phyloP scores from a whole-genome alignment of 2,113 vertebrate species.

The Leptobrachium ailaonicum region DNA sequence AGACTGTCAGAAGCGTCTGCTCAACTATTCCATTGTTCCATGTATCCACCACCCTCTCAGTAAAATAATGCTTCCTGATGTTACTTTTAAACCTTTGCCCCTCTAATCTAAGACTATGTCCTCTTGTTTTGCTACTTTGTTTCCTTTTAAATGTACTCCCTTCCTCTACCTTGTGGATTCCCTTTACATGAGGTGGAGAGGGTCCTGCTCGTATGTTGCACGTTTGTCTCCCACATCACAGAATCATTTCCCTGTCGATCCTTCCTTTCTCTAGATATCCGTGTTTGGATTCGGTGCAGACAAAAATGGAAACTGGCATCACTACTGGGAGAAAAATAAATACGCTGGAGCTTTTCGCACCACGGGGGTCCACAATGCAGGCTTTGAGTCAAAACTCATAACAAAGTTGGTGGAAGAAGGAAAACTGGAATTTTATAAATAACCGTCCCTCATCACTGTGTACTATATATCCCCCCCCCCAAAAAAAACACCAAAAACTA shows the following conservation, averaged over 20 bases:
- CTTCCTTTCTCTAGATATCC: conserved; percentile 63
- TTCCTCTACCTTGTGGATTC: too few species aligned
- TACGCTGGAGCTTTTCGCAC: conserved; percentile 70
- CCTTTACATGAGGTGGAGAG: background rate
- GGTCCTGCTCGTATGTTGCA: background rate
- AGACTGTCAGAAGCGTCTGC: too few species aligned
- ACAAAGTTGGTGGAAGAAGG: conserved; percentile 61
- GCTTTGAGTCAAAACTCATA: conserved; percentile 69
- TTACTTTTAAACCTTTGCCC: too few species aligned
- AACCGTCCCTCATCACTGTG: background rate
- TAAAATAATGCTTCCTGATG: too few species aligned
- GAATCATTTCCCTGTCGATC: background rate
- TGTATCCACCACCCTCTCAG: too few species aligned
- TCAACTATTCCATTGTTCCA: background rate
- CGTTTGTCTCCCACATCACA: background rate
- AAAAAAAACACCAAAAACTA: background rate
- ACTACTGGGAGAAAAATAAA: conserved; percentile 77
- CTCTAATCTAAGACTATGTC: too few species aligned
- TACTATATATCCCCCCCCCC: too few species aligned
- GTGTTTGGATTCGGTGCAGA: conserved; percentile 78
- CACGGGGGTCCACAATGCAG: conserved; percentile 70
- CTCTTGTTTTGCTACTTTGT: too few species aligned
- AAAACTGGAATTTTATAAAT: conserved; percentile 68
- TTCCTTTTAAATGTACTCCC: too few species aligned
- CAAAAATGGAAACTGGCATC: conserved; percentile 77